Base-by-base conservation (phyloP, 2,113 vertebrate species). In the Perca schrenkii region DNA sequence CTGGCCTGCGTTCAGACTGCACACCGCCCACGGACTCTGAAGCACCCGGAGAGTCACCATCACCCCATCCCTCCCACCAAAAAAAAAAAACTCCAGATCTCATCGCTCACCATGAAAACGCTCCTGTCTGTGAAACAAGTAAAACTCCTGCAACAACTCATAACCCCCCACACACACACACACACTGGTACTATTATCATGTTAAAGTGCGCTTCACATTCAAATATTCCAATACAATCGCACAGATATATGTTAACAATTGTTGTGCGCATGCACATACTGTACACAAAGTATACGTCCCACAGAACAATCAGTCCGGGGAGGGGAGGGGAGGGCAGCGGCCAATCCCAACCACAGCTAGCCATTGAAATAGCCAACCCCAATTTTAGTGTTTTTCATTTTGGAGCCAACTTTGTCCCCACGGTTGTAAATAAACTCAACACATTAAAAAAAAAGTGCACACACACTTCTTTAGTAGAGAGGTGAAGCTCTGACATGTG, bases 151-250 rank as follows among this genome's bases (percentile, higher is more conserved):
- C 77, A 40, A 68, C 36, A 56, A 70, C 60, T 31, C 16, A 1
- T 60, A 73, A 73, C 40, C 58, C 46, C 31, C 31, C 31, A 0
- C 31, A 4, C 69, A 71, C 85, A 87, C 74, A 77, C 56, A 25
- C 22, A 74, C 34, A 36, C 88, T 91, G 86, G 84, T 88, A 83
- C 77, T 87, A 81, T 86, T 69, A 88, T 84, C 79, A 82, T 36
- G 72, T 79, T 85, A 75, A 92, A 90, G 86, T 93, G 91, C 77
- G 89, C 89, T 92, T 91, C 85, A 85, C 91, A 64, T 88, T 72
- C 66, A 89, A 70, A 86, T 90, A 90, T 17, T 70, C 82, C 72
- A 77, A 83, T 74, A 79, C 77, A 67, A 64, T 74, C 43, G 73
- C 83, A 88, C 84, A 89, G 52, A 83, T 87, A 83, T 87, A 90